Conservation (phyloP, 2,113 vertebrate species). For the Scopus umbretta region DNA sequence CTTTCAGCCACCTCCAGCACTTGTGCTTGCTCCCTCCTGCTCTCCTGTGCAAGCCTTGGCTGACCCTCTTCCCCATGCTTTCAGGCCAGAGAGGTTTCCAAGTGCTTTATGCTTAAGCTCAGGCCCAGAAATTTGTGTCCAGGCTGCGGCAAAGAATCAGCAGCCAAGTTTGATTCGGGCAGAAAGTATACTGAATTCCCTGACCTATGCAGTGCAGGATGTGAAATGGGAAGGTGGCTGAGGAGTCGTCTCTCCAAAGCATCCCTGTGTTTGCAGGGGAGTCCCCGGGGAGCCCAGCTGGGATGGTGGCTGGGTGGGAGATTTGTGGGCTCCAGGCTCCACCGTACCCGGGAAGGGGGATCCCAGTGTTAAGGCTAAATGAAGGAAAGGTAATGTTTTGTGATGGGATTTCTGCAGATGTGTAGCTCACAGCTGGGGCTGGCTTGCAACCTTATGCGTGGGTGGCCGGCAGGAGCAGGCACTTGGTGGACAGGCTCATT, state of each 20-base stretch:
- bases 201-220: not conserved
- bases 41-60: not conserved
- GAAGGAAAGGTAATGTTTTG: not conserved
- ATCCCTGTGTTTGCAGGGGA: not conserved
- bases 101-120: not conserved
- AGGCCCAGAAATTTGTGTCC: not conserved
- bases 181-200: not conserved
- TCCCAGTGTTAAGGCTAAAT: rapidly evolving
- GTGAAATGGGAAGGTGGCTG: rapidly evolving
- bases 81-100: not conserved
- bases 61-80: not conserved
- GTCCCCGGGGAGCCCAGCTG: not conserved
- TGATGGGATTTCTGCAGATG: not conserved
- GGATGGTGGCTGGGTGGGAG: not conserved
- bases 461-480: not conserved
- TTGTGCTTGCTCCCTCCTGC: not conserved
- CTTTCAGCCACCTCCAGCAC: not conserved
- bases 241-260: not conserved
- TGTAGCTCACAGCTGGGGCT: not conserved
- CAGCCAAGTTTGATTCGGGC: not conserved
- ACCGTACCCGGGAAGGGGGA: not conserved
- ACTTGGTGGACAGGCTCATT: not conserved
- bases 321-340: rapidly evolving
- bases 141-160: not conserved
- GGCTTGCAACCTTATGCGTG: rapidly evolving